A percentile compares a stretch with the other conserved stretches of the same genome.
Conservation (phyloP, 2,797 vertebrate genomes). For the Rachycentron canadum region DNA sequence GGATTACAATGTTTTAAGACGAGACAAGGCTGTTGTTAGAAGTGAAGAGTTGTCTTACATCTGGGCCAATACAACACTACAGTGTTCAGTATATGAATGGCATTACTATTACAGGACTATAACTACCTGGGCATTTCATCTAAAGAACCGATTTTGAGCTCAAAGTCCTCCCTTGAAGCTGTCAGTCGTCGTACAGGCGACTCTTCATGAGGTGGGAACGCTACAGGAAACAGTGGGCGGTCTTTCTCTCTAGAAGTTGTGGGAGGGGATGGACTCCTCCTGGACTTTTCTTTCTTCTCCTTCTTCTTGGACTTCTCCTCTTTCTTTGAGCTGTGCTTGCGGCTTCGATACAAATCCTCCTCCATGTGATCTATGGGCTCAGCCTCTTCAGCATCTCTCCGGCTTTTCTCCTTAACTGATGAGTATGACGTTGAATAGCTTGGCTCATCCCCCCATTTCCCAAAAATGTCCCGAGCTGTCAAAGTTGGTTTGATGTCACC, state of each 20-base stretch:
- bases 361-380: slow-evolving; percentile 87
- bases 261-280: slow-evolving; percentile 87
- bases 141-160: slow-evolving; percentile 90
- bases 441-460: slow-evolving; percentile 94
- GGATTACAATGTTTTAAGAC: too few relatives aligned
- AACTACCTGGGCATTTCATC: slow-evolving; percentile 92
- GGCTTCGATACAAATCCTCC: slow-evolving; percentile 91
- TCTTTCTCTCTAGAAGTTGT: slow-evolving; percentile 84
- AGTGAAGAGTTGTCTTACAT: neutral
- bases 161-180: slow-evolving; percentile 93
- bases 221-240: slow-evolving; percentile 86
- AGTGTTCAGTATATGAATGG: neutral
- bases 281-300: slow-evolving; percentile 86
- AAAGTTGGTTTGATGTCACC: slow-evolving; percentile 84
- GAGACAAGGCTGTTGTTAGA: too few relatives aligned
- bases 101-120: neutral
- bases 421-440: slow-evolving; percentile 81
- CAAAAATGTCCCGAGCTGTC: slow-evolving; percentile 89
- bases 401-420: slow-evolving; percentile 88
- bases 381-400: slow-evolving; percentile 85
- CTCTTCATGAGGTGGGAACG: slow-evolving; percentile 79
- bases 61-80: neutral
- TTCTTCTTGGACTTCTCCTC: slow-evolving; percentile 90
- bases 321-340: slow-evolving; percentile 91
- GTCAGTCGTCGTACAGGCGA: slow-evolving; percentile 81